A percentile compares a stretch with the other conserved stretches of the same genome.
Evolutionary conservation across 2,113 vertebrate species (phyloP).

Genomic region (Xiphophorus couchianus): DNA sequence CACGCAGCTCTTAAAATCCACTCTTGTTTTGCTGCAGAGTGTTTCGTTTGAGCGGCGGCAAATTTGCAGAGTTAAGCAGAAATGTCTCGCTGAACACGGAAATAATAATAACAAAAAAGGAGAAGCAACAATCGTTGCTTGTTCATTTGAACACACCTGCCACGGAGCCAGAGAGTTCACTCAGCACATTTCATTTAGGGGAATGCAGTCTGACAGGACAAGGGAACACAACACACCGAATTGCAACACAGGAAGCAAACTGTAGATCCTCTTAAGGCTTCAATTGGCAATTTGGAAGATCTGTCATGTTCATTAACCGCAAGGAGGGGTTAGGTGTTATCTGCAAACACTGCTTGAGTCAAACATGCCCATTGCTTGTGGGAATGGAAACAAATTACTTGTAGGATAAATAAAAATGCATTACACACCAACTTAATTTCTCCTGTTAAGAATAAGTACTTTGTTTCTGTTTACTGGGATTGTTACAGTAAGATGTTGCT

Average conservation of each 20-base stretch:
- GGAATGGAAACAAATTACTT: background rate
- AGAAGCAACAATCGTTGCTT: slow-evolving; percentile 59
- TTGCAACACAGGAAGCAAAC: slow-evolving; percentile 17
- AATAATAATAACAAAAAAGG: background rate
- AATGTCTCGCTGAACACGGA: slow-evolving; percentile 40
- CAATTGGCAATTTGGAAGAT: slow-evolving; percentile 31
- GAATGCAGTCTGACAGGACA: slow-evolving; percentile 34
- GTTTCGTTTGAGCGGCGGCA: slow-evolving; percentile 41
- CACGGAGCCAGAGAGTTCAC: slow-evolving; percentile 34
- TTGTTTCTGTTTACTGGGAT: background rate
- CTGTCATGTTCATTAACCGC: slow-evolving; percentile 33
- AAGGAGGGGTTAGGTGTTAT: background rate
- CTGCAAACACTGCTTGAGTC: slow-evolving; percentile 4
- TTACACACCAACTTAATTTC: background rate
- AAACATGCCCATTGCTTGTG: background rate
- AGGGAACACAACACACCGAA: slow-evolving; percentile 27
- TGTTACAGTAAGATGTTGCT: background rate
- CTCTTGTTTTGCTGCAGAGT: slow-evolving; percentile 34
- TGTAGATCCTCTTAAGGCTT: slow-evolving; percentile 31
- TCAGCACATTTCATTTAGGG: slow-evolving; percentile 16
- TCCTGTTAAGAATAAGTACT: background rate
- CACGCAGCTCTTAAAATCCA: slow-evolving; percentile 54
- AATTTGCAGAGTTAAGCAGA: slow-evolving; percentile 72
- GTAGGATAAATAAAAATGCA: background rate
- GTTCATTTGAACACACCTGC: slow-evolving; percentile 64